phyloP scores from a whole-genome alignment of 2,113 vertebrate species.

The Dendropsophus ebraccatus region DNA sequence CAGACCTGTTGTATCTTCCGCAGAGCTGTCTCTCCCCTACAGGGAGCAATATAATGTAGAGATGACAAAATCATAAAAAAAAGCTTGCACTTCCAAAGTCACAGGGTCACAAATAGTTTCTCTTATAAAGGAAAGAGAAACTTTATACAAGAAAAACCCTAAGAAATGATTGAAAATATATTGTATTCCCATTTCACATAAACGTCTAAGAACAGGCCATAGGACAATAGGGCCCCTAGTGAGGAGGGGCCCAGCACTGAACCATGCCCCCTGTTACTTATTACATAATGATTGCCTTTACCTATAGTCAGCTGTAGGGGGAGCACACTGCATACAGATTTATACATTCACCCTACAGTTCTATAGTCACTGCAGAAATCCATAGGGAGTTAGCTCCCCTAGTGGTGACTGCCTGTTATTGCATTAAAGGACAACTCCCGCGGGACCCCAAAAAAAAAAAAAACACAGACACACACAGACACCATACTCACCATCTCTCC shows the following conservation, averaged over 20 bases:
- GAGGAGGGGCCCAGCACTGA: too few relatives aligned
- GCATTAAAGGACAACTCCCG: too few relatives aligned
- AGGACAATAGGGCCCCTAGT: too few relatives aligned
- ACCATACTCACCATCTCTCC: too few relatives aligned
- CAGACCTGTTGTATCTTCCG: not conserved
- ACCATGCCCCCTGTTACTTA: too few relatives aligned
- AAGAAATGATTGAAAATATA: not conserved
- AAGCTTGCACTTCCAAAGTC: slow-evolving; percentile 19
- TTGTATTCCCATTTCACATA: not conserved
- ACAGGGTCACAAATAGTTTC: slow-evolving; percentile 11
- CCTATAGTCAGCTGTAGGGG: not conserved
- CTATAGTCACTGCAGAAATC: not conserved
- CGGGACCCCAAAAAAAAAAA: too few relatives aligned
- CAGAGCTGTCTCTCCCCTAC: not conserved
- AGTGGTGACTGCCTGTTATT: too few relatives aligned
- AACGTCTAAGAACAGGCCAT: too few relatives aligned
- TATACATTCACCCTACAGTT: not conserved
- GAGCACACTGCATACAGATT: not conserved
- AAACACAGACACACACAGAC: too few relatives aligned
- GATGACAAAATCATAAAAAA: slow-evolving; percentile 30
- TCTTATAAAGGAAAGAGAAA: not conserved
- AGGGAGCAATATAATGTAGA: slow-evolving; percentile 24
- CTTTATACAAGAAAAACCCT: not conserved
- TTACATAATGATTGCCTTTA: not conserved
- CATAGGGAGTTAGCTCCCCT: not conserved